These are phyloP conservation scores for Troides oblongomaculatus DNA, from an alignment of 2,888 invertebrate genomes.

Conservation along the genomic window DNA sequence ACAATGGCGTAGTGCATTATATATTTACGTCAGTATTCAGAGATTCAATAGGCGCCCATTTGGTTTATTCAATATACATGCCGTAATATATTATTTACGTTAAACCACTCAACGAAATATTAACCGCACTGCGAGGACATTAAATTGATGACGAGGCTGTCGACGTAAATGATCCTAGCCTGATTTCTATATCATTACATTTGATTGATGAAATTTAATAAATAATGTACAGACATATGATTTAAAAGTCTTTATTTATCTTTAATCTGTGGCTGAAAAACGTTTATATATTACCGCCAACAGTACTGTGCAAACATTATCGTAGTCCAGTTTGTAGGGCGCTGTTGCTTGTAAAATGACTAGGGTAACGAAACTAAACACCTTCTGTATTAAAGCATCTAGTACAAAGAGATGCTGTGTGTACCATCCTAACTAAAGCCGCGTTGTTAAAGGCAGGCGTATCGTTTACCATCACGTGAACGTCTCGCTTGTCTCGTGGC, in stretches of 20 bases:
- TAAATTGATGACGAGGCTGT: constrained; percentile 19
- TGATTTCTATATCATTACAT: constrained; percentile 7
- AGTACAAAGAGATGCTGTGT: too few relatives aligned
- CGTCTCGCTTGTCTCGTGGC: too few relatives aligned
- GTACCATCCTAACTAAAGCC: too few relatives aligned
- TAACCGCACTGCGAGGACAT: constrained; percentile 16
- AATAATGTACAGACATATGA: not conserved
- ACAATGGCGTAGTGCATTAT: constrained; percentile 21
- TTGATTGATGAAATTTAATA: constrained; percentile 14
- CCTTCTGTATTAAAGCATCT: too few relatives aligned
- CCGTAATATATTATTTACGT: constrained; percentile 25
- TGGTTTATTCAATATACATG: constrained; percentile 26
- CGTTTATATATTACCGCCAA: too few relatives aligned
- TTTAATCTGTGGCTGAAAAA: too few relatives aligned
- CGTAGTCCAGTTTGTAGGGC: too few relatives aligned
- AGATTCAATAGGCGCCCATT: constrained; percentile 22
- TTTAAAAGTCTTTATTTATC: not conserved
- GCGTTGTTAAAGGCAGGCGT: too few relatives aligned
- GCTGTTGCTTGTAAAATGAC: too few relatives aligned
- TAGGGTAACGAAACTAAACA: too few relatives aligned
- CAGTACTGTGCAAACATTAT: too few relatives aligned
- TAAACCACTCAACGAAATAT: constrained; percentile 22
- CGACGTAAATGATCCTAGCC: constrained; percentile 8
- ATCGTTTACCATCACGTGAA: too few relatives aligned
- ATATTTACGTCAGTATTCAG: constrained; percentile 23